These are phyloP conservation scores for Cetoscarus ocellatus DNA, from an alignment of 2,797 vertebrate species.

Conservation along the genomic window DNA sequence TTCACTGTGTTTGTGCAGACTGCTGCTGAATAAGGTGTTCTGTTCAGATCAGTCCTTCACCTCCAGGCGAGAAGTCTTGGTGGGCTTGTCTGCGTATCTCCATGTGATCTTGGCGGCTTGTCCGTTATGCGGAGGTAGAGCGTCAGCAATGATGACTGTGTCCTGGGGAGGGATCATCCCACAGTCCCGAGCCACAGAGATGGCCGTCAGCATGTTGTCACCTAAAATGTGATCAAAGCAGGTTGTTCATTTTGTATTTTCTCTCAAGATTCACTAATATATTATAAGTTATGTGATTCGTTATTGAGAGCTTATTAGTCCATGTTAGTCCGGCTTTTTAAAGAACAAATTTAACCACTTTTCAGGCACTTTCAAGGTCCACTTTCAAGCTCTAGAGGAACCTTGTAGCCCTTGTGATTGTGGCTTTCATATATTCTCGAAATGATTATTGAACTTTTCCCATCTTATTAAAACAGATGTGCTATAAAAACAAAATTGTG, in stretches of 20 bases:
- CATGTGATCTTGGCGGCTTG: constrained; percentile 95
- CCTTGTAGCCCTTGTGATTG: too few relatives aligned
- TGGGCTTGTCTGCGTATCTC: constrained; percentile 94
- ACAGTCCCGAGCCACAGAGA: constrained; percentile 98
- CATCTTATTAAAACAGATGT: too few relatives aligned
- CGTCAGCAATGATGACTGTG: constrained; percentile 96
- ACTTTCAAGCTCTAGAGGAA: too few relatives aligned
- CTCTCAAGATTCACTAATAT: background rate
- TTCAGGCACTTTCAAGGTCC: too few relatives aligned
- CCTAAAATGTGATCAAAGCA: constrained; percentile 77
- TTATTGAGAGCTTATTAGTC: background rate
- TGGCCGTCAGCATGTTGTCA: constrained; percentile 98
- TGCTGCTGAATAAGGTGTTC: background rate
- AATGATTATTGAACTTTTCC: too few relatives aligned
- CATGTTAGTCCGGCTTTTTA: too few relatives aligned
- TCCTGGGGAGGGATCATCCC: constrained; percentile 97
- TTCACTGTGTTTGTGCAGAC: too few relatives aligned
- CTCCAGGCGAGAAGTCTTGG: constrained; percentile 85
- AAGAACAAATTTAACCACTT: too few relatives aligned
- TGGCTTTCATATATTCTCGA: too few relatives aligned
- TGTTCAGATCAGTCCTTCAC: constrained; percentile 69
- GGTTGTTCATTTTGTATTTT: background rate
- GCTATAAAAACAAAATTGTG: too few relatives aligned
- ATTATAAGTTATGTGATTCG: background rate
- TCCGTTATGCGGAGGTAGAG: constrained; percentile 93